phyloP scores from a whole-genome alignment of 2,113 vertebrate species.

The Motacilla tschutschensis region DNA sequence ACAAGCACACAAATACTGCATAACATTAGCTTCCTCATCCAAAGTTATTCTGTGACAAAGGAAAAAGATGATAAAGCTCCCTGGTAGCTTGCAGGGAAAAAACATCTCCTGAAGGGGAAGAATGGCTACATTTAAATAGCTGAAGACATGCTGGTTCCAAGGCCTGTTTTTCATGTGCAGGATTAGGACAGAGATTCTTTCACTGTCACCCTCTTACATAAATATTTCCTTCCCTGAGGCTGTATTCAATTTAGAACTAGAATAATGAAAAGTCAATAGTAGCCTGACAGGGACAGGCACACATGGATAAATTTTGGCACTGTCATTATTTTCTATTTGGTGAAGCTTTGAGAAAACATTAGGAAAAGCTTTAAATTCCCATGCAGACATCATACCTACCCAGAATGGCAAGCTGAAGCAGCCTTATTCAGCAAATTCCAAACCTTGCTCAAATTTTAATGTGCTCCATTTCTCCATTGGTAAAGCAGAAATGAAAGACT shows the following conservation, averaged over 20 bases:
- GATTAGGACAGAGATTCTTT: background rate
- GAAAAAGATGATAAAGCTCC: background rate
- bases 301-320: background rate
- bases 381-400: background rate
- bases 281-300: background rate
- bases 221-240: slow-evolving; percentile 39
- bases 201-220: slow-evolving; percentile 6
- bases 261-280: slow-evolving; percentile 8
- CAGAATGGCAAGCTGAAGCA: background rate
- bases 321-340: background rate
- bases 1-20: background rate
- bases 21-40: background rate
- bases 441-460: background rate
- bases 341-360: background rate
- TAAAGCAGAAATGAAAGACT: background rate
- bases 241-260: background rate
- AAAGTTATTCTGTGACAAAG: background rate
- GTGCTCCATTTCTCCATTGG: background rate
- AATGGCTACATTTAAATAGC: background rate
- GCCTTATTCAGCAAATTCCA: background rate
- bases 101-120: background rate
- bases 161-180: background rate
- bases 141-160: background rate
- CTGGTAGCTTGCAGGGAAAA: background rate
- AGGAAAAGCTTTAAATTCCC: background rate